Base-by-base conservation (phyloP, 2,113 vertebrate species). In the Lepidothrix coronata region DNA sequence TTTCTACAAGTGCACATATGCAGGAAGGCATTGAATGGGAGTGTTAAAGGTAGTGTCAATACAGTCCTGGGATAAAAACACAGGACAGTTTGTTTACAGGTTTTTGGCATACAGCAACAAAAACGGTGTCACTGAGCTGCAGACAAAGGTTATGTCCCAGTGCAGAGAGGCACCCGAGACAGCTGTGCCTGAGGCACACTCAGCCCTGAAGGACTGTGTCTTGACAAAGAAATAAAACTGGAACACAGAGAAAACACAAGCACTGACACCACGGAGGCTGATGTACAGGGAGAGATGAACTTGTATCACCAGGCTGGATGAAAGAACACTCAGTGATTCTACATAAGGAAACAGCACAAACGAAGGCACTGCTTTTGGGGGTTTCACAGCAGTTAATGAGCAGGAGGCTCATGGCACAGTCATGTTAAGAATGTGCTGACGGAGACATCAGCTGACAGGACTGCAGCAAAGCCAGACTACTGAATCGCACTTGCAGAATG, bases 41-140 rank as follows among this genome's bases (percentile, higher is more conserved):
- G 4, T 1, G 31, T 54, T 57, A 71, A 48, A 87, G 41, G 54
- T 2, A 27, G 8, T 0, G 9, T 11, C 35, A 63, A 20, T 44
- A 33, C 0, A 0, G 22, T 11, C 23, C 23, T 19, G 46, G 11
- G 19, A 5, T 22, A 58, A 59, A 65, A 62, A 31, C 12, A 65
- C 17, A 30, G 48, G 9, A 63, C 39, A 70, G 74, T 19, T 62
- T 54, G 13, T 14, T 52, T 30, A 33, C 43, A 21, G 49, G 18
- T 18, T 46, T 75, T 61, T 8, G 76, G 51, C 55, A 14, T 3
- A 21, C 20, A 82, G 77, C 74, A 88, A 46, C 41, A 82, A 31
- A 85, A 89, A 8, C 0, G 2, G 14, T 16, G 33, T 31, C 66
- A 58, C 35, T 73, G 51, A 85, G 82, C 41, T 91, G 51, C 37